phyloP scores from a whole-genome alignment of 2,888 invertebrate genomes.

The Netelia fuscicornis region DNA sequence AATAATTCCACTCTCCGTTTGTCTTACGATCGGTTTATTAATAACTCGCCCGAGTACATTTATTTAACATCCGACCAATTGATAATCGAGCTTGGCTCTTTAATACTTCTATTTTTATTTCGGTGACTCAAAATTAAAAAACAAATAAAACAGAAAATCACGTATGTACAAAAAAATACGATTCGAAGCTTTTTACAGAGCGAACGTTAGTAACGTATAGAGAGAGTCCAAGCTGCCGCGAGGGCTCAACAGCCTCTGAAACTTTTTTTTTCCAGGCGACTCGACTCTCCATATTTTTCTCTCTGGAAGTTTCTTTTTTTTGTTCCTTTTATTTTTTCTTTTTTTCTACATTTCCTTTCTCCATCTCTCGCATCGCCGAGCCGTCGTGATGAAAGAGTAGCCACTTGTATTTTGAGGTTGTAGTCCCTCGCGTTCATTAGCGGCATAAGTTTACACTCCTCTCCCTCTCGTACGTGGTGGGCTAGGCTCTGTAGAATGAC shows the following conservation, averaged over 20 bases:
- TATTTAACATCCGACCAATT: background rate
- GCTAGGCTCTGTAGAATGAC: conserved; percentile 35
- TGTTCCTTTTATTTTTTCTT: background rate
- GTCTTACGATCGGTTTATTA: background rate
- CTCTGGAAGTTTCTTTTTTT: background rate
- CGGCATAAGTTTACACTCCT: conserved; percentile 78
- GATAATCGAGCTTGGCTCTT: background rate
- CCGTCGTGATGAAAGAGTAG: conserved; percentile 72
- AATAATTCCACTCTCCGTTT: background rate
- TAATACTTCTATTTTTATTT: background rate
- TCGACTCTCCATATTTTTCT: conserved; percentile 37
- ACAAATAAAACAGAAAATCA: background rate
- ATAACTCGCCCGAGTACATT: background rate
- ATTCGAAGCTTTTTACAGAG: background rate
- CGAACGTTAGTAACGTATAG: background rate
- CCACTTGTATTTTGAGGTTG: conserved; percentile 80
- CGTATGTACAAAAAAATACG: background rate
- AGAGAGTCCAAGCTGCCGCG: background rate
- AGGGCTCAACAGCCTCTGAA: conserved; percentile 3
- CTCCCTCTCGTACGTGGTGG: conserved; percentile 14
- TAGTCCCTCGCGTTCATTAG: conserved; percentile 81
- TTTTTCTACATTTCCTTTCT: conserved; percentile 4
- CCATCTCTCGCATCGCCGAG: conserved; percentile 48
- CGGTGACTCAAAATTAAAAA: background rate
- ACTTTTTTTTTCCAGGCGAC: conserved; percentile 35